A percentile compares a stretch with the other conserved stretches of the same genome.
These are phyloP conservation scores for Chromoteleia sp. DNA, from an alignment of 2,888 invertebrate species.

Conservation along the genomic window DNA sequence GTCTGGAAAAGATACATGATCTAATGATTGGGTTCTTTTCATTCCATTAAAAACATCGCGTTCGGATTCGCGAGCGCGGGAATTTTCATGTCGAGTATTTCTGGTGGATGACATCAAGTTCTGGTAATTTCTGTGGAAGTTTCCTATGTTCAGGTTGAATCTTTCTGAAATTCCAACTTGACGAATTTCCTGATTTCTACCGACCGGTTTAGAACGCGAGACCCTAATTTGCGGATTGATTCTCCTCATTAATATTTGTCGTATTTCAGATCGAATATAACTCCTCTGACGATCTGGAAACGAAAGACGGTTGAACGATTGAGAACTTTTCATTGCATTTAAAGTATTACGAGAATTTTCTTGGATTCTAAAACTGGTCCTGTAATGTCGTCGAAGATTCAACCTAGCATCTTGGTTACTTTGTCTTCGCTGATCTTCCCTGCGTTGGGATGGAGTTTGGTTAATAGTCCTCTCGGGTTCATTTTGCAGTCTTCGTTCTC, in stretches of 20 bases:
- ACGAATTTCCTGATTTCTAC: not conserved
- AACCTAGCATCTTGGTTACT: not conserved
- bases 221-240: slow-evolving; percentile 13
- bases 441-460: slow-evolving; percentile 14
- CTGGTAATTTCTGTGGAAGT: too few species aligned
- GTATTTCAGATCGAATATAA: not conserved
- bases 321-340: not conserved
- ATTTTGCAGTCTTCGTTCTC: slow-evolving; percentile 55
- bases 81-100: not conserved
- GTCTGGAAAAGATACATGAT: too few species aligned
- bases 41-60: too few species aligned
- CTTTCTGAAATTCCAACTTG: slow-evolving; percentile 9
- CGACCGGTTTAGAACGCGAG: not conserved
- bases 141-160: not conserved
- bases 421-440: not conserved
- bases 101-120: not conserved
- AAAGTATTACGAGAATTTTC: not conserved
- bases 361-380: slow-evolving; percentile 12
- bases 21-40: too few species aligned
- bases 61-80: not conserved
- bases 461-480: not conserved
- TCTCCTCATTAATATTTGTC: slow-evolving; percentile 5
- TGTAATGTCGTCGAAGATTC: not conserved
- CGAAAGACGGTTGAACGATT: not conserved
- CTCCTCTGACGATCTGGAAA: not conserved